Evolutionary conservation across 2,797 vertebrate species (phyloP).

Genomic region (Mormyrus proboscirostris): DNA sequence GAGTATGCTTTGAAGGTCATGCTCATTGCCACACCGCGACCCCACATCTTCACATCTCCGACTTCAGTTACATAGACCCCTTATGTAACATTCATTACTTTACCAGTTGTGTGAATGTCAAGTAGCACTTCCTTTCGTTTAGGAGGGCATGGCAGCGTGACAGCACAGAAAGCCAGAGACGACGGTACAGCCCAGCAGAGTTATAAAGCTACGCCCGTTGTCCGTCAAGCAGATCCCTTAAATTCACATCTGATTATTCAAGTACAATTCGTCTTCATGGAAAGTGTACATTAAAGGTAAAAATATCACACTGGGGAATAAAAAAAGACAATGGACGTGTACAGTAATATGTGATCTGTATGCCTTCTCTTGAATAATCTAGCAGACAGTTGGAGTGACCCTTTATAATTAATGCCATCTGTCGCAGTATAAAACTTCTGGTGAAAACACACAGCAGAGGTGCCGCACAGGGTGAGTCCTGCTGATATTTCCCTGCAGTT

Average conservation of each 20-base stretch:
- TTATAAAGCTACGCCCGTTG: neutral
- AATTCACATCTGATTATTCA: neutral
- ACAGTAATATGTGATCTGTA: constrained; percentile 40
- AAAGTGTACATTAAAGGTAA: neutral
- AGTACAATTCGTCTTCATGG: neutral
- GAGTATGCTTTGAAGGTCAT: constrained; percentile 64
- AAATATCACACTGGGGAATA: neutral
- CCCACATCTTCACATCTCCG: constrained; percentile 43
- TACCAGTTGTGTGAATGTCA: constrained; percentile 2
- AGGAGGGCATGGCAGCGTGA: constrained; percentile 28
- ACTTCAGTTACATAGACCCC: constrained; percentile 30
- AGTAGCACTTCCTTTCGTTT: neutral
- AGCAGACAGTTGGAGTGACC: constrained; percentile 44
- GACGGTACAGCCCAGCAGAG: neutral
- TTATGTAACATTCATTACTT: constrained; percentile 43
- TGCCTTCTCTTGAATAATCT: constrained; percentile 41
- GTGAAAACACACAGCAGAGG: neutral
- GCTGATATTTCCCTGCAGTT: neutral
- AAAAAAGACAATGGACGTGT: neutral
- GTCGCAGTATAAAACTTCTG: constrained; percentile 42
- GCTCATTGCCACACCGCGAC: constrained; percentile 63
- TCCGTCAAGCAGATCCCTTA: neutral
- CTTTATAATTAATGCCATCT: constrained; percentile 64
- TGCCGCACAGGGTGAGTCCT: constrained; percentile 19
- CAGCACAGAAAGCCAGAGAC: constrained; percentile 32